Base-by-base conservation (phyloP, 2,113 vertebrate genomes). In the Cercopithecus mona region DNA sequence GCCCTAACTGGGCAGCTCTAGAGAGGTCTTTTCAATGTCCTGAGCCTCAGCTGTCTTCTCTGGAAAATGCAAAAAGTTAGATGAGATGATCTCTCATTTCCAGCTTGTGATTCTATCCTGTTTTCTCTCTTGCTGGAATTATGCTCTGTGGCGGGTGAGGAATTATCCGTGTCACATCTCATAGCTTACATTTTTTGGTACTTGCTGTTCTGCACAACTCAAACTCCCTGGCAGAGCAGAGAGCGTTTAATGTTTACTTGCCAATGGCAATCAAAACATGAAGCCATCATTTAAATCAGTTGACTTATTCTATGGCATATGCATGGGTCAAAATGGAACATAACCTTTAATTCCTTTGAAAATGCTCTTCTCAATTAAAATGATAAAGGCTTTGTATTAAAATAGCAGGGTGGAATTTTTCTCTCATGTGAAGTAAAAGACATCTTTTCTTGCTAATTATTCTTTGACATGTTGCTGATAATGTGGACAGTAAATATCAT, bases 91-190 rank as follows among this genome's bases (percentile, higher is more conserved):
- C 5, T 6, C 3, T 40, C 20, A 40, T 32, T 25, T 27, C 16
- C 40, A 35, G 40, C 14, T 38, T 81, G 38, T 23, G 66, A 76
- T 27, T n/a, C 66, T 25, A 2, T 9, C 22, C 0, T 5, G 0
- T 30, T 38, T 17, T 59, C 12, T 20, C 11, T 83, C 84, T 32
- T 45, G 55, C 70, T 10, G 23, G 55, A 64, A 75, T 20, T 17
- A 5, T 1, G 14, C 25, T 32, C 3, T 3, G 6, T 0, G 6
- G 52, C 4, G 14, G 48, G 3, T 7, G 6, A 23, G 38, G 57
- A 43, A 40, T 2, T 2, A 3, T 0, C 8, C 0, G 0, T 1
- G 32, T 22, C 0, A 16, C 14, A 32, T 5, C 50, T 14, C 52
- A 2, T 0, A 13, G 35, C 66, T 40, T 6, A 4, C 20, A 0